Base-by-base conservation (phyloP, 2,113 vertebrate species). In the Globicephala melas region DNA sequence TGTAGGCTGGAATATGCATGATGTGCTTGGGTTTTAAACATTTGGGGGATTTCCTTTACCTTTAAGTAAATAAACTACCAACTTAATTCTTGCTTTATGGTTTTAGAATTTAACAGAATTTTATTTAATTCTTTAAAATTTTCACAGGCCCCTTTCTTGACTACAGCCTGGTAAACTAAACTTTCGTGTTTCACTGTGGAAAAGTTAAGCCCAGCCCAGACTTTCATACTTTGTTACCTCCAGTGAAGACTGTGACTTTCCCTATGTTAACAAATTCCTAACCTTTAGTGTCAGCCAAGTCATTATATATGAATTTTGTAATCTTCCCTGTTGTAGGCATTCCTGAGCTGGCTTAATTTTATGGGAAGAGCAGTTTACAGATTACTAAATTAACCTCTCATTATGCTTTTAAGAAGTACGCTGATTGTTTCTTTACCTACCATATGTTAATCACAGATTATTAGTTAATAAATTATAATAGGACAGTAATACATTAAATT, bases 401-500 rank as follows among this genome's bases (percentile, higher is more conserved):
- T 62, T 89, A 74, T 92, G 33, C 36, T 80, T 96, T 86, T 60
- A 20, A 96, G 36, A 95, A 94, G 70, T 95, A 87, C 55, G 25
- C 33, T 95, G 63, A 82, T 91, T 58, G 55, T 63, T 71, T 90
- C 33, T 89, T 41, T 81, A 83, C 80, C 23, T 87, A 92, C 68
- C 28, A 44, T 79, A 41, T 95, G 26, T 94, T 89, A 92, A 93
- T 91, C 76, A 85, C 25, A 65, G 65, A 65, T 58, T 25, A 76
- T 62, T 89, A 60, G 77, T 82, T 80, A 70, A 90, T 91, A 95
- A 81, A 65, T 79, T 90, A 67, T 96, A 70, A 62, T 44, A 74
- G 41, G 28, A 6, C 38, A 73, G 68, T 91, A 68, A 71, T 94
- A 89, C 67, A 50, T 90, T 79, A 67, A 68, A 73, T 84, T 93